These are phyloP conservation scores for Pantelozetes paolii DNA, from an alignment of 2,888 invertebrate species.

Conservation along the genomic window DNA sequence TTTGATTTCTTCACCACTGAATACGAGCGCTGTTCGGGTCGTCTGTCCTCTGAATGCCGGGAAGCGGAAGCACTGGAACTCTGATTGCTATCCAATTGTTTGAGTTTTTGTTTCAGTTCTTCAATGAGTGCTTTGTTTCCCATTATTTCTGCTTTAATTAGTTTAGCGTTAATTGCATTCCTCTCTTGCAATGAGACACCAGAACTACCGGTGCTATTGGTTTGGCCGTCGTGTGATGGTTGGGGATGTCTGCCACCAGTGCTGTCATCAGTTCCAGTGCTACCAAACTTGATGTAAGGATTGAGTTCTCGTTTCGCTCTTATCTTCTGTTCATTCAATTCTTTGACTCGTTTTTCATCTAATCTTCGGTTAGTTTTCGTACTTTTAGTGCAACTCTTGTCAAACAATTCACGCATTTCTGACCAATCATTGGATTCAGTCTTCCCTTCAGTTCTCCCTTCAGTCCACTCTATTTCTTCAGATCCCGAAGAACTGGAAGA, in stretches of 20 bases:
- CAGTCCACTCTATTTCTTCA: slow-evolving; percentile 27
- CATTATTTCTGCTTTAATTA: slow-evolving; percentile 89
- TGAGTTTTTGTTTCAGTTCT: slow-evolving; percentile 69
- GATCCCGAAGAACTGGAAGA: slow-evolving; percentile 21
- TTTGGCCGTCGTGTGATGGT: too few relatives aligned
- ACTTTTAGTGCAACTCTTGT: slow-evolving; percentile 30
- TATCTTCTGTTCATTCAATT: slow-evolving; percentile 10
- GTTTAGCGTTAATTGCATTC: slow-evolving; percentile 83
- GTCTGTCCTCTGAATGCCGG: too few relatives aligned
- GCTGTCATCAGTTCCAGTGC: background rate
- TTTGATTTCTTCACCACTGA: background rate
- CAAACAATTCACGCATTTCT: slow-evolving; percentile 15
- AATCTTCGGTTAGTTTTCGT: background rate
- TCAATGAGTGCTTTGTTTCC: slow-evolving; percentile 68
- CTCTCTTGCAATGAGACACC: slow-evolving; percentile 70
- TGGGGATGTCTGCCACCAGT: too few relatives aligned
- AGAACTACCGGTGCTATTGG: background rate
- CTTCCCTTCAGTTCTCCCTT: background rate
- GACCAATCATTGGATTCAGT: slow-evolving; percentile 30
- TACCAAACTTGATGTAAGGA: slow-evolving; percentile 20
- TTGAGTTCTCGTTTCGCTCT: slow-evolving; percentile 35
- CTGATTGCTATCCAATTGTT: slow-evolving; percentile 59
- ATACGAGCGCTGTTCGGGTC: too few relatives aligned
- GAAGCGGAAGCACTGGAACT: background rate
- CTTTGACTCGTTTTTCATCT: slow-evolving; percentile 10